These are phyloP conservation scores for Eptatretus atami DNA, from an alignment of 2,797 vertebrate species.

Conservation along the genomic window DNA sequence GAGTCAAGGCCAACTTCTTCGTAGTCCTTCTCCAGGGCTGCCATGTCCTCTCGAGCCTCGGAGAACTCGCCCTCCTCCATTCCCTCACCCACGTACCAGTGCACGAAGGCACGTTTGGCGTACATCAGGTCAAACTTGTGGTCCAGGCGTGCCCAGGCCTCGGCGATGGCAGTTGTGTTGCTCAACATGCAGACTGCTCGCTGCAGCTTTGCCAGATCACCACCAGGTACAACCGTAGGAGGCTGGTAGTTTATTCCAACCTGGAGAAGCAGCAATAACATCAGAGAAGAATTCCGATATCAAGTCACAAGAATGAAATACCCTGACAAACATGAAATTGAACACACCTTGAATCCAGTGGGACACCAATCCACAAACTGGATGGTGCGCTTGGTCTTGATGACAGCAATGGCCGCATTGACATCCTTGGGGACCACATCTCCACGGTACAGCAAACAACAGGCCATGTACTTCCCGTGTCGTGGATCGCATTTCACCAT, in stretches of 20 bases:
- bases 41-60: constrained; percentile 46
- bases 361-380: too few relatives aligned
- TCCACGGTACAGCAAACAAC: too few relatives aligned
- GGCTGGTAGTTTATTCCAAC: constrained; percentile 8
- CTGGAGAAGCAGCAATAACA: background rate
- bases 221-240: constrained; percentile 7
- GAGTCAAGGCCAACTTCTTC: constrained; percentile 37
- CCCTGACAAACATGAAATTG: too few relatives aligned
- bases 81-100: constrained; percentile 53
- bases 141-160: constrained; percentile 47
- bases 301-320: too few relatives aligned
- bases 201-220: constrained; percentile 7
- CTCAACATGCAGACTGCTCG: constrained; percentile 13
- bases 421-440: too few relatives aligned
- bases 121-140: constrained; percentile 72
- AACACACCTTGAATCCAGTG: too few relatives aligned
- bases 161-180: constrained; percentile 38
- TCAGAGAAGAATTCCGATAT: too few relatives aligned
- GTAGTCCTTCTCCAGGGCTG: constrained; percentile 47
- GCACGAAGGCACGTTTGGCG: constrained; percentile 46
- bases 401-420: too few relatives aligned
- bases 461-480: too few relatives aligned
- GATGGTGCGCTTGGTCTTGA: too few relatives aligned
- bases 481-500: too few relatives aligned
- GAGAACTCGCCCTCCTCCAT: constrained; percentile 60